Evolutionary conservation across 2,888 invertebrate genomes (phyloP).

Genomic region (Agonopterix alstromeriana): DNA sequence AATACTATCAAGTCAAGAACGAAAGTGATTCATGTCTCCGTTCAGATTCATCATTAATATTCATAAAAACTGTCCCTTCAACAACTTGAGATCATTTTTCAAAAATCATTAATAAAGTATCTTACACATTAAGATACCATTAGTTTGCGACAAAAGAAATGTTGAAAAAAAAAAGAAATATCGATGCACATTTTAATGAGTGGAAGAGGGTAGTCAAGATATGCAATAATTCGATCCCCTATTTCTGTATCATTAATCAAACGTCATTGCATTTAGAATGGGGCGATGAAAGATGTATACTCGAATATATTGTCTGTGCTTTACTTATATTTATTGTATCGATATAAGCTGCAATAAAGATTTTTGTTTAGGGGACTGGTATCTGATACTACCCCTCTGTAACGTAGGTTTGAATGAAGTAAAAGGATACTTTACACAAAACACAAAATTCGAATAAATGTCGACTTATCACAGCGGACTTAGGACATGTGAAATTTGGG

Average conservation of each 20-base stretch:
- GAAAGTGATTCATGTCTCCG: slow-evolving; percentile 12
- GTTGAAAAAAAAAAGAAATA: slow-evolving; percentile 21
- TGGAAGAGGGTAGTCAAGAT: slow-evolving; percentile 36
- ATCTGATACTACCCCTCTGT: slow-evolving; percentile 22
- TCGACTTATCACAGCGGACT: too few relatives aligned
- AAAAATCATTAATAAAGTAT: slow-evolving; percentile 21
- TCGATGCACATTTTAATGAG: slow-evolving; percentile 29
- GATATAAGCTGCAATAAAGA: slow-evolving; percentile 34
- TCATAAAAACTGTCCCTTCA: slow-evolving; percentile 21
- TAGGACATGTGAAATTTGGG: too few relatives aligned
- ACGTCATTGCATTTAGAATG: slow-evolving; percentile 60
- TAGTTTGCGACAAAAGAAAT: slow-evolving; percentile 25
- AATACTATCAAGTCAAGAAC: slow-evolving; percentile 11
- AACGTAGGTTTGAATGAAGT: too few relatives aligned
- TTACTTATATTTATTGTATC: slow-evolving; percentile 41
- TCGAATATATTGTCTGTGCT: slow-evolving; percentile 54
- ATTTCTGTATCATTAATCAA: slow-evolving; percentile 65
- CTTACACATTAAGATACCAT: slow-evolving; percentile 24
- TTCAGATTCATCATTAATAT: slow-evolving; percentile 23
- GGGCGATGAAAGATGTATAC: slow-evolving; percentile 64
- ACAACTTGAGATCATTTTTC: slow-evolving; percentile 15
- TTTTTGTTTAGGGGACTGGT: slow-evolving; percentile 25
- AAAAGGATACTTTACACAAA: too few relatives aligned
- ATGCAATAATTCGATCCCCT: slow-evolving; percentile 46
- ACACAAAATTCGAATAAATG: too few relatives aligned